Base-by-base conservation (phyloP, 2,113 vertebrate genomes). In the Peromyscus maniculatus region DNA sequence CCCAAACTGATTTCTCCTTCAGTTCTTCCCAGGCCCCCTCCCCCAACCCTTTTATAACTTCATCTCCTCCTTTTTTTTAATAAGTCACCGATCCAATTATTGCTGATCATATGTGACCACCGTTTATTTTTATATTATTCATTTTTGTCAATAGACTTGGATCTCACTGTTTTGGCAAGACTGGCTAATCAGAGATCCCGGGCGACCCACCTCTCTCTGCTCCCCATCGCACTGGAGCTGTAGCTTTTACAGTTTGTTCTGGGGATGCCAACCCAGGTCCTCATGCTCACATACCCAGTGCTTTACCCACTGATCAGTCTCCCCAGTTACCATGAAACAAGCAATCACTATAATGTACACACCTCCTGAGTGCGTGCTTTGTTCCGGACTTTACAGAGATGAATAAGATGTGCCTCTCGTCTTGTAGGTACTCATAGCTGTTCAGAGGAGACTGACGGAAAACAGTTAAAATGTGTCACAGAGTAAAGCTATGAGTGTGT, bases 11-110 rank as follows among this genome's bases (percentile, higher is more conserved):
- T 21, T 46, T 8, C 26, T 46, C 4, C 8, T 67, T 39, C 7
- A 2, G 8, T 33, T 67, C 28, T 19, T 21, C 28, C 43, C 9
- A 49, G 9, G 3, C 2, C 2, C 2, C 3, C 7, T 15, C 77
- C 12, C 7, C 39, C 39, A 64, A 5, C 62, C 4, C 83, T 46
- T 46, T 66, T 31, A 39, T 87, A 67, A 67, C 43, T 87, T 22
- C 62, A 87, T 33, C 26, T 86, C 59, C 83, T 66, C 39, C 26
- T 86, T 13, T 59, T 49, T 67, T 67, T 21, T 43, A 43, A 66
- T 64, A 87, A 67, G 16, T 46, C 62, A 86, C 52, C 3, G 26
- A 19, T 21, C 28, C 62, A 87, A 46, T 66, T 67, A 33, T 19
- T 46, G 62, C 62, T 67, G 16, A 19, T 33, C 59, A 28, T 31